A percentile compares a stretch with the other conserved stretches of the same genome.
Evolutionary conservation across 2,797 vertebrate genomes (phyloP).

Genomic region (Mastacembelus armatus): DNA sequence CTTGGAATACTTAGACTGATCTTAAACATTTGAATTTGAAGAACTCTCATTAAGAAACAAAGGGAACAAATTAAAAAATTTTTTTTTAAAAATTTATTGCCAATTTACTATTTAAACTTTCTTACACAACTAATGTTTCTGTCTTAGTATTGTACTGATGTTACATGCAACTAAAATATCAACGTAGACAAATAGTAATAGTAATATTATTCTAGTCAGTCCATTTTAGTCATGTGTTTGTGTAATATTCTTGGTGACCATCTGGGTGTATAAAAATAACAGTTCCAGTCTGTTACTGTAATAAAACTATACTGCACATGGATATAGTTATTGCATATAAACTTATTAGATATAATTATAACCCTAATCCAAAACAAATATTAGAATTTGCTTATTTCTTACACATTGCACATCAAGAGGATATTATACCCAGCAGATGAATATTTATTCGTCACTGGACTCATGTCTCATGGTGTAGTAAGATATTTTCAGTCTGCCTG

Average conservation of each 20-base stretch:
- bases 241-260: too few relatives aligned
- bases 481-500: constrained; percentile 57
- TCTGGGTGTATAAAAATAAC: constrained; percentile 29
- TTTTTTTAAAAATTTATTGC: too few relatives aligned
- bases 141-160: neutral
- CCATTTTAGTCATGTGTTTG: constrained; percentile 27
- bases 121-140: neutral
- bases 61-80: too few relatives aligned
- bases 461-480: constrained; percentile 61
- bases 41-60: too few relatives aligned
- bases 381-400: neutral
- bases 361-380: constrained; percentile 11
- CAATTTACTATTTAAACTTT: neutral
- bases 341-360: neutral
- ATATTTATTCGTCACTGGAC: constrained; percentile 16
- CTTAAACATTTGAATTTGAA: too few relatives aligned
- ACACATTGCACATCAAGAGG: neutral
- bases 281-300: constrained; percentile 6
- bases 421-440: constrained; percentile 14
- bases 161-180: constrained; percentile 8
- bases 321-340: neutral
- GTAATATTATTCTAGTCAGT: constrained; percentile 26
- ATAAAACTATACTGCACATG: constrained; percentile 16
- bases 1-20: too few relatives aligned
- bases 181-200: constrained; percentile 3